Base-by-base conservation (phyloP, 2,888 invertebrate genomes). In the Strigamia transsilvanica region DNA sequence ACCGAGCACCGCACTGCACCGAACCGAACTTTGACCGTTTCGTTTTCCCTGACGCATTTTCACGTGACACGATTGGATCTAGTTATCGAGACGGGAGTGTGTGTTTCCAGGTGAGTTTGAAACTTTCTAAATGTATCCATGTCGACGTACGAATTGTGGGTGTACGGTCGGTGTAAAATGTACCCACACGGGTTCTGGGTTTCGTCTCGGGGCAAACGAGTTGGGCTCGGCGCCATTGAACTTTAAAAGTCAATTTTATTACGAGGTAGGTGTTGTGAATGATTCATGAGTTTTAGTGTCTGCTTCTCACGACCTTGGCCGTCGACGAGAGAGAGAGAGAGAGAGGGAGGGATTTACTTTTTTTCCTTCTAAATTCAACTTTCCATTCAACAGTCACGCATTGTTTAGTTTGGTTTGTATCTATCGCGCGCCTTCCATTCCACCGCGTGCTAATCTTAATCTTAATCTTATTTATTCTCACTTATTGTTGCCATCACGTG, bases 251-350 rank as follows among this genome's bases (percentile, higher is more conserved):
- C 32, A n/a, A 38, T 32, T 73, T 73, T 32, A 73, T 73, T 73
- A 1, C 18, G 9, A 38, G 51, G 51, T 51, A 32, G 73, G 73
- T 73, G 32, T 73, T 32, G 61, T 73, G 73, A 27, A 73, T 73
- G 73, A 73, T 73, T 73, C 73, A 73, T 73, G 73, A 73, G 73
- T 73, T 32, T 73, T 13, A n/a, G 27, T 10, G 27, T 51, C 51
- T 51, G 51, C 13, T 73, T 73, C 73, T 73, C 73, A 73, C 32
- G 73, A 73, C 73, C 73, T 73, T 73, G 73, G n/a, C 13, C 73
- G 32, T 32, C 18, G 9, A 18, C n/a, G 32, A 12, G n/a, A n/a
- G n/a, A n/a, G n/a, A n/a, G n/a, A n/a, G n/a, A n/a, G n/a, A n/a
- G n/a, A n/a, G n/a, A n/a, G n/a, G n/a, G n/a, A n/a, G 32, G 18